Conservation (phyloP, 2,888 invertebrate genomes). For the Lasiommata megera region DNA sequence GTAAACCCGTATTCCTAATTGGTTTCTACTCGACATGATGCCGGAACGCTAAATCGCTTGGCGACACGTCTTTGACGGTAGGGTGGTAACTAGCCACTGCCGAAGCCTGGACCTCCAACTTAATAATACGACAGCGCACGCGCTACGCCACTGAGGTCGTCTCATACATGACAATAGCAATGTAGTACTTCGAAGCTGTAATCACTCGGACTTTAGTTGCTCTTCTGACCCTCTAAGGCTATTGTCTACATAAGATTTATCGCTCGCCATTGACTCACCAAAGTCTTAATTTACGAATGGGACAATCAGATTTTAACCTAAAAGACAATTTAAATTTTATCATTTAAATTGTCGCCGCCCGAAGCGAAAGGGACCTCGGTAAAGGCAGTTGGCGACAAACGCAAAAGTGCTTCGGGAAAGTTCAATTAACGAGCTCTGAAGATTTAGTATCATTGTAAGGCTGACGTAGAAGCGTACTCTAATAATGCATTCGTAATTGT, state of each 20-base stretch:
- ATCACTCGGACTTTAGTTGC: too few species aligned
- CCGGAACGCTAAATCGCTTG: too few species aligned
- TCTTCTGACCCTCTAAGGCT: background rate
- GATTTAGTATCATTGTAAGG: slow-evolving; percentile 62
- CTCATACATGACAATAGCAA: too few species aligned
- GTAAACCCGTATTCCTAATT: too few species aligned
- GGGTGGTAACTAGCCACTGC: too few species aligned
- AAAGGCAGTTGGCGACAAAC: slow-evolving; percentile 70
- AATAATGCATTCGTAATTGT: too few species aligned
- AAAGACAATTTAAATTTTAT: slow-evolving; percentile 60
- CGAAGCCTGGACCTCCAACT: too few species aligned
- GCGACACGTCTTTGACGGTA: too few species aligned
- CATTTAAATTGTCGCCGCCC: slow-evolving; percentile 71
- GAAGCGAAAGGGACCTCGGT: slow-evolving; percentile 52
- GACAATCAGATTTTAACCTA: slow-evolving; percentile 5
- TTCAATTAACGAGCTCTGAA: slow-evolving; percentile 43
- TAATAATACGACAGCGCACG: too few species aligned
- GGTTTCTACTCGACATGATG: too few species aligned
- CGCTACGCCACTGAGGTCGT: too few species aligned
- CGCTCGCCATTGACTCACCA: background rate
- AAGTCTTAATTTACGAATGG: slow-evolving; percentile 7
- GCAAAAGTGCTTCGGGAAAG: slow-evolving; percentile 59
- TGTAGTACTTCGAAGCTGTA: background rate
- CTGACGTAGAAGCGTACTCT: background rate
- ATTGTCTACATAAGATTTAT: background rate